Evolutionary conservation across 1,140 invertebrate species (phyloP).

Genomic region (Steinernema khuongi): DNA sequence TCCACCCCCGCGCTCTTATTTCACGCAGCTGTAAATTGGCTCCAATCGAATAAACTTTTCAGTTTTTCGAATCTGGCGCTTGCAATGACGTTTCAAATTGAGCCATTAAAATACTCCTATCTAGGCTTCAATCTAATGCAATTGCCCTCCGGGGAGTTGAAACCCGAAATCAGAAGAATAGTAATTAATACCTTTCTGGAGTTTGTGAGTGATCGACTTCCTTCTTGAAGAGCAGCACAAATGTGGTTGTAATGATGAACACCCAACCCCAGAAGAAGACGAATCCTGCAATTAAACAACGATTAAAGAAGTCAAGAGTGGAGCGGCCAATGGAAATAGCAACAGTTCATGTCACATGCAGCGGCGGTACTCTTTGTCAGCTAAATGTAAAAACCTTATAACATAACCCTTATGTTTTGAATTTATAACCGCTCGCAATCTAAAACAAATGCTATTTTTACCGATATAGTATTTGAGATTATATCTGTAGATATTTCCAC

Average conservation of each 20-base stretch:
- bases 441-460: too few relatives aligned
- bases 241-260: slow-evolving; percentile 81
- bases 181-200: background rate
- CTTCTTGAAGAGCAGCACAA: slow-evolving; percentile 80
- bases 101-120: slow-evolving; percentile 15
- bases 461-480: too few relatives aligned
- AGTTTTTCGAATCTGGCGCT: slow-evolving; percentile 5
- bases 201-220: slow-evolving; percentile 66
- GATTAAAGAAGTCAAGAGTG: background rate
- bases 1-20: background rate
- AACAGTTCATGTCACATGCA: background rate
- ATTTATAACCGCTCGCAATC: too few relatives aligned
- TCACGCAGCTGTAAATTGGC: background rate
- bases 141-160: background rate
- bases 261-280: slow-evolving; percentile 88
- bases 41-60: slow-evolving; percentile 10
- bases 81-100: background rate
- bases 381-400: too few relatives aligned
- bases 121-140: background rate
- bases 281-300: slow-evolving; percentile 67
- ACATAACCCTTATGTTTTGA: too few relatives aligned
- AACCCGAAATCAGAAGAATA: background rate
- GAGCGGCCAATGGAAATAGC: background rate
- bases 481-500: too few relatives aligned
- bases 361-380: background rate